A percentile compares a stretch with the other conserved stretches of the same genome.
Evolutionary conservation across 2,797 vertebrate genomes (phyloP).

Genomic region (Neomorphus geoffroyi): DNA sequence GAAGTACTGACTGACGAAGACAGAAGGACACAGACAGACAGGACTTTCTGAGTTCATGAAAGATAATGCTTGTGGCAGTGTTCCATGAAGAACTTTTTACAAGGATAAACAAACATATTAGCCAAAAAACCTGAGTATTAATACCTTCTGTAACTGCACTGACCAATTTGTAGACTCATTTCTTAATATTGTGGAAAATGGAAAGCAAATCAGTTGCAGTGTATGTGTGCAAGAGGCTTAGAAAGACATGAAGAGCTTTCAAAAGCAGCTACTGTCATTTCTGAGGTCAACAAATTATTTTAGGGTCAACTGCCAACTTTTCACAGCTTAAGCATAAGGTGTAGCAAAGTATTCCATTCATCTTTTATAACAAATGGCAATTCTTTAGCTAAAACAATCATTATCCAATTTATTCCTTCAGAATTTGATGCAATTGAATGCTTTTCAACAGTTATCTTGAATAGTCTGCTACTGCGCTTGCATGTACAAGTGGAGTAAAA

Average conservation of each 20-base stretch:
- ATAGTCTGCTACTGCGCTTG: neutral
- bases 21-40: neutral
- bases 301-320: neutral
- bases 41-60: neutral
- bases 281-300: neutral
- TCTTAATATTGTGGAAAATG: neutral
- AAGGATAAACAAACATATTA: neutral
- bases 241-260: neutral
- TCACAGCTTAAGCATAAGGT: neutral
- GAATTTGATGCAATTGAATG: neutral
- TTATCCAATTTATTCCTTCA: neutral
- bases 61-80: neutral
- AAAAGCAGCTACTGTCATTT: neutral
- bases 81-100: neutral
- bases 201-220: neutral
- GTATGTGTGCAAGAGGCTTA: neutral
- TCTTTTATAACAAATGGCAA: neutral
- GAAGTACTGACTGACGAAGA: neutral
- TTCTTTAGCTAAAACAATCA: neutral
- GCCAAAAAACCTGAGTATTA: neutral
- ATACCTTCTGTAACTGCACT: neutral
- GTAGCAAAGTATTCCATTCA: neutral
- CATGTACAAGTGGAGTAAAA: neutral
- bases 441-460: constrained; percentile 12
- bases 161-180: neutral